Evolutionary conservation across 2,113 vertebrate genomes (phyloP), one percentile per base, ranked within the genome.

Genomic region (Bos indicus): DNA sequence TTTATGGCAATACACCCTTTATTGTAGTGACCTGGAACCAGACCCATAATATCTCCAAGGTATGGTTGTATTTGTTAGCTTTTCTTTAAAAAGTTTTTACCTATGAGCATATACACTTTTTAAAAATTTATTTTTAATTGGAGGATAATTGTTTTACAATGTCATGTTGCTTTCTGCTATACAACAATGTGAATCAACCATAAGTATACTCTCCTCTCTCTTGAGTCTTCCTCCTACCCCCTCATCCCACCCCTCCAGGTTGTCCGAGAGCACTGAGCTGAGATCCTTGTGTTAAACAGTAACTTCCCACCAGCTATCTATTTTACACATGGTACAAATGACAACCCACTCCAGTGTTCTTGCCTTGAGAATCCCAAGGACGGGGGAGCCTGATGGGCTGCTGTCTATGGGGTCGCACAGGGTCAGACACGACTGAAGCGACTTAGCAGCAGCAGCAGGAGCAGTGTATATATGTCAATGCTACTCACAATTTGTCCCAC

Each of bases 1-100:
- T 52, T 52, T 52, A 21, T 82, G 17, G 80, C 17, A 4, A 82
- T 7, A 52, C 11, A 82, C 30, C 3, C 48, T 82, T 82, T 52
- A 82, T 82, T 33, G 17, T 46, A 52, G 78, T 82, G 30, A 33
- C 48, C 26, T 82, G 48, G 30, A 81, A 82, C 17, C 10, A 52
- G 48, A n/a, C 30, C 17, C 17, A 12, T 48, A 81, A 52, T 52
- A 52, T 52, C 5, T 52, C 80, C 30, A 43, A 81, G 28, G 2
- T 11, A 33, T 51, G 16, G 46, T 11, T 81, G 30, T 52, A 13
- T n/a, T 82, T 21, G 16, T n/a, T 82, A 93, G 99, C 99, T 99
- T 99, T 74, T 74, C 36, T 74, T 74, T 74, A 40, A 25, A 25
- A 74, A 43, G 67, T 74, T 74, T 74, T 74, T 40, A 25, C 71